Conservation (phyloP, 1,140 invertebrate species). For the Agraylea sexmaculata region DNA sequence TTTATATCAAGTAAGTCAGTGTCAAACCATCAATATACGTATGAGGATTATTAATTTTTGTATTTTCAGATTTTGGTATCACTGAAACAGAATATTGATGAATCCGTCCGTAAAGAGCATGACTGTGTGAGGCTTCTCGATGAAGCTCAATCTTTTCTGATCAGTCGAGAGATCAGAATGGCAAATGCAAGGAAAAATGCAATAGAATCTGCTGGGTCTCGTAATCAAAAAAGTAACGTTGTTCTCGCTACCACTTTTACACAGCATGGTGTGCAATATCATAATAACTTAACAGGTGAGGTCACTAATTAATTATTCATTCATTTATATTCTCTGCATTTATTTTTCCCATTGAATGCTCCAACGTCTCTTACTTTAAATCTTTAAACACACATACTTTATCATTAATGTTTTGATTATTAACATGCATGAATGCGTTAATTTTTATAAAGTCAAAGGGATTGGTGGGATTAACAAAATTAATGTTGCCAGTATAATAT, state of each 20-base stretch:
- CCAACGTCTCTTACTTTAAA: no score
- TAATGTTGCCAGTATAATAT: constrained; percentile 1
- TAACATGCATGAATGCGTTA: no score
- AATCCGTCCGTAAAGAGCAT: constrained; percentile 56
- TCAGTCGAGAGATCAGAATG: constrained; percentile 62
- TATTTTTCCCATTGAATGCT: not conserved
- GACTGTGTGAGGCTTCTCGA: constrained; percentile 57
- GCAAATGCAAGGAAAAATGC: constrained; percentile 51
- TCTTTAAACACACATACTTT: not conserved
- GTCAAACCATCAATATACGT: not conserved
- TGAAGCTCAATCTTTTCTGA: constrained; percentile 62
- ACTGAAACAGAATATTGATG: constrained; percentile 78
- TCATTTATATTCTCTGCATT: not conserved
- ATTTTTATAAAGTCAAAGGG: no score
- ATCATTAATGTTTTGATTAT: constrained; percentile 2
- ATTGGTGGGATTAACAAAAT: no score
- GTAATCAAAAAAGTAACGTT: constrained; percentile 18
- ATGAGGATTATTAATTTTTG: constrained; percentile 11
- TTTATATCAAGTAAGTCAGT: constrained; percentile 64
- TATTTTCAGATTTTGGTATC: constrained; percentile 59
- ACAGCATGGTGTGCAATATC: constrained; percentile 10
- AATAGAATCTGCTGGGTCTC: constrained; percentile 32
- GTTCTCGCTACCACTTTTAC: constrained; percentile 8
- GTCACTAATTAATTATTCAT: not conserved
- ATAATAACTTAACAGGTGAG: constrained; percentile 10